Base-by-base conservation (phyloP, 2,113 vertebrate genomes). In the Ondatra zibethicus region DNA sequence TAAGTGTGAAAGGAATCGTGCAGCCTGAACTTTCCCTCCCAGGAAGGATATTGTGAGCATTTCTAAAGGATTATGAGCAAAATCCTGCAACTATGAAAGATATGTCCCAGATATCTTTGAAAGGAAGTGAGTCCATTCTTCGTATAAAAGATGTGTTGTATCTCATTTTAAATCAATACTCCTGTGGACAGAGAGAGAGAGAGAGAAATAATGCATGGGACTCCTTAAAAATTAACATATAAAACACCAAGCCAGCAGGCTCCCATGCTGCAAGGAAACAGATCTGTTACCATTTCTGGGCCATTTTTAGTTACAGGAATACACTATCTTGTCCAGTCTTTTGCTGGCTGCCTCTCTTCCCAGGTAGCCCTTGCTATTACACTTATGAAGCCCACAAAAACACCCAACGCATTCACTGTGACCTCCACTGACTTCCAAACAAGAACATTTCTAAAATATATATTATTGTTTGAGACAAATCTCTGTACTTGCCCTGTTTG, bases 381-480 rank as follows among this genome's bases (percentile, higher is more conserved):
- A 96, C 95, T 25, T 63, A 89, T 88, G 93, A 97, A 97, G 96
- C 52, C 95, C 97, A 94, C 84, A 96, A 58, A 90, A 92, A 97
- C 96, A 92, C 66, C 93, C 96, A 97, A 94, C 92, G 88, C 85
- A 73, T 97, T 97, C 97, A 97, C 97, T 95, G 97, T 58, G 95
- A 92, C 96, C 95, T 85, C 95, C 82, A 27, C 95, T 95, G 97
- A 98, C 98, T 98, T 98, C 93, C 94, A 98, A 98, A 98, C 96
- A 96, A 98, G 97, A 97, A 97, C 19, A 81, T 70, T 88, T 97
- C 78, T 33, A 91, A 93, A 88, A 66, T 61, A 31, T 72, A 39
- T 93, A 78, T 97, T 97, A 98, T 97, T 97, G 97, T 98, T 98
- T 97, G 95, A 97, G 95, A 92, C 94, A 94, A 98, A 97, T 97